These are phyloP conservation scores for Brachionus manjavacas DNA, from an alignment of 1,140 invertebrate species.

Conservation along the genomic window DNA sequence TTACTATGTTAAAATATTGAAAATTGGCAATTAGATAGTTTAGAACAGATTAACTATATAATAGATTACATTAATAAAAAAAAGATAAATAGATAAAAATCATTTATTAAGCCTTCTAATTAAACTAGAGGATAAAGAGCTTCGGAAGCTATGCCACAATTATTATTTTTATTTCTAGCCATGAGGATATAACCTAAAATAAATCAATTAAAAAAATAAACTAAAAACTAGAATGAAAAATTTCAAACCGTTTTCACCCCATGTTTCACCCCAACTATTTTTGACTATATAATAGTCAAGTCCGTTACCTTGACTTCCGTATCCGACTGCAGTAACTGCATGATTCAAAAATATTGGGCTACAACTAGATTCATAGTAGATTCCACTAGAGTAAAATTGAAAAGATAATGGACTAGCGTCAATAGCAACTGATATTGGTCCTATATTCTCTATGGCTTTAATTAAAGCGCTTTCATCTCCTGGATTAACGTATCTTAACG, in stretches of 20 bases:
- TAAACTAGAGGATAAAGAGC: constrained; percentile 62
- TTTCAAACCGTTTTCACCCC: constrained; percentile 8
- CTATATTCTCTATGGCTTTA: constrained; percentile 75
- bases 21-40: too few relatives aligned
- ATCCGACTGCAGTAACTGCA: constrained; percentile 38
- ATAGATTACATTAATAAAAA: background rate
- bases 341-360: constrained; percentile 43
- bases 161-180: constrained; percentile 75
- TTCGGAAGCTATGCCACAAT: constrained; percentile 77
- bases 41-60: too few relatives aligned
- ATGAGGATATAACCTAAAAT: constrained; percentile 72
- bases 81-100: background rate
- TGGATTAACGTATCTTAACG: constrained; percentile 68
- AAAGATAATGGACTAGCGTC: constrained; percentile 73
- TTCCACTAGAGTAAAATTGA: constrained; percentile 16
- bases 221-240: constrained; percentile 57
- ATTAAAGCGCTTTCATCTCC: constrained; percentile 65
- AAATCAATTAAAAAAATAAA: constrained; percentile 64
- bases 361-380: constrained; percentile 49
- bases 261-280: constrained; percentile 43
- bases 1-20: too few relatives aligned
- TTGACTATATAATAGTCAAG: constrained; percentile 45
- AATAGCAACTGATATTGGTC: constrained; percentile 78
- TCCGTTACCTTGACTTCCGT: constrained; percentile 17
- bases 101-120: background rate